Conservation (phyloP, 2,888 invertebrate species). For the Limnephilus rhombicus region DNA sequence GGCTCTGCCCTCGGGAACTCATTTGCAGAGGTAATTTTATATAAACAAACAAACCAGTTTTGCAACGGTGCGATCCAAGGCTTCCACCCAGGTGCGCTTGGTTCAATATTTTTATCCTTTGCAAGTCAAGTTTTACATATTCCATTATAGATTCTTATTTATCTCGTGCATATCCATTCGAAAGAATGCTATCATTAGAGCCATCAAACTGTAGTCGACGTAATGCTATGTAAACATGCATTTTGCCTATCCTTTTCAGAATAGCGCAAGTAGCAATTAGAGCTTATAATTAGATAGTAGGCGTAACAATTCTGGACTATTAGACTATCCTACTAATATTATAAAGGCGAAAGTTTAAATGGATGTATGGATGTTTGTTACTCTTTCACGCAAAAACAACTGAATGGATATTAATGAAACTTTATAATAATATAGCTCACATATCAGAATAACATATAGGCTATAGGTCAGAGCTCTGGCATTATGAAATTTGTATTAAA, state of each 20-base stretch:
- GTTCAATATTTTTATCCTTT: neutral
- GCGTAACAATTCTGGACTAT: neutral
- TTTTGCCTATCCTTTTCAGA: too few species aligned
- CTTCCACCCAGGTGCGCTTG: neutral
- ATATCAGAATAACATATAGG: too few species aligned
- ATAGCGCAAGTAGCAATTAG: neutral
- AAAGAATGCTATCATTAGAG: neutral
- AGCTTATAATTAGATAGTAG: neutral
- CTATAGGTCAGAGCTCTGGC: too few species aligned
- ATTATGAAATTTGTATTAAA: too few species aligned
- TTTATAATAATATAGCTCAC: too few species aligned
- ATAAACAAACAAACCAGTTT: slow-evolving; percentile 3
- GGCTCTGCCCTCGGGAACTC: neutral
- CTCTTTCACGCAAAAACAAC: too few species aligned
- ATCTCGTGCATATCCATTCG: neutral
- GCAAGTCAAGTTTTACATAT: neutral
- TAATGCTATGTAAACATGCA: too few species aligned
- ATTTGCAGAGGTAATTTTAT: neutral
- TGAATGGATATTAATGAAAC: too few species aligned
- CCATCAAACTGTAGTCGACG: neutral
- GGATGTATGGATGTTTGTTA: too few species aligned
- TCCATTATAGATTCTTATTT: neutral
- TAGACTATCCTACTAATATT: too few species aligned
- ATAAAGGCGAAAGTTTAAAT: too few species aligned
- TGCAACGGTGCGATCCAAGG: neutral